A percentile compares a stretch with the other conserved stretches of the same genome.
phyloP scores from a whole-genome alignment of 2,888 invertebrate species.

The Frankliniella intonsa region DNA sequence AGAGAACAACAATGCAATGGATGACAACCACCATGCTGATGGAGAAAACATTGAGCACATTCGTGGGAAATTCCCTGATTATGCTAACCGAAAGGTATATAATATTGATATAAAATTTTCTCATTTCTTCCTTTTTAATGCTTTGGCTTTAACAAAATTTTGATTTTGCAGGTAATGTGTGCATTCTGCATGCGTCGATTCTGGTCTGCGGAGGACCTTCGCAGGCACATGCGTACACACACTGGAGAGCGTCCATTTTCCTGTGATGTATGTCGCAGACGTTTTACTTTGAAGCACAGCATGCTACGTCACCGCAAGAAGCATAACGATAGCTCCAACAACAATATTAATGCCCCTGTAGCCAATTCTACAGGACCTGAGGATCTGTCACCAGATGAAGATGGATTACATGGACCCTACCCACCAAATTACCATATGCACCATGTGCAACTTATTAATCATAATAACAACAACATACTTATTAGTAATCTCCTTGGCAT shows the following conservation, averaged over 20 bases:
- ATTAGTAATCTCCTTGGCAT: slow-evolving; percentile 87
- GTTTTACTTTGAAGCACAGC: slow-evolving; percentile 89
- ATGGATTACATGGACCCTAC: slow-evolving; percentile 37
- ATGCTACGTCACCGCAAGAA: slow-evolving; percentile 91
- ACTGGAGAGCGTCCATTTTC: slow-evolving; percentile 88
- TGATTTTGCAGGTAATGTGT: slow-evolving; percentile 63
- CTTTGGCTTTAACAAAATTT: slow-evolving; percentile 17
- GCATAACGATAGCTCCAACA: slow-evolving; percentile 54
- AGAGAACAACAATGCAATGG: slow-evolving; percentile 37
- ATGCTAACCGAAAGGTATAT: slow-evolving; percentile 73
- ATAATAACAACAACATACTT: slow-evolving; percentile 46
- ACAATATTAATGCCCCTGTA: slow-evolving; percentile 44
- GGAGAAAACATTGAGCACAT: slow-evolving; percentile 65
- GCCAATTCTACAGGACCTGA: neutral
- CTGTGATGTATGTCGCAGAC: slow-evolving; percentile 80
- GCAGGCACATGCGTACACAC: slow-evolving; percentile 91
- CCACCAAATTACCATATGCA: slow-evolving; percentile 13
- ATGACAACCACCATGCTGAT: slow-evolving; percentile 51
- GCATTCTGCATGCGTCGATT: slow-evolving; percentile 90
- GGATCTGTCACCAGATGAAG: slow-evolving; percentile 42
- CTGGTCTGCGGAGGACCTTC: slow-evolving; percentile 90
- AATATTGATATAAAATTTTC: neutral
- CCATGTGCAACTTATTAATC: slow-evolving; percentile 25
- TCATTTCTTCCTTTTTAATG: neutral
- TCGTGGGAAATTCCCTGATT: slow-evolving; percentile 77